Evolutionary conservation across 2,888 invertebrate species (phyloP).

Genomic region (Leptinotarsa rubiginosa): DNA sequence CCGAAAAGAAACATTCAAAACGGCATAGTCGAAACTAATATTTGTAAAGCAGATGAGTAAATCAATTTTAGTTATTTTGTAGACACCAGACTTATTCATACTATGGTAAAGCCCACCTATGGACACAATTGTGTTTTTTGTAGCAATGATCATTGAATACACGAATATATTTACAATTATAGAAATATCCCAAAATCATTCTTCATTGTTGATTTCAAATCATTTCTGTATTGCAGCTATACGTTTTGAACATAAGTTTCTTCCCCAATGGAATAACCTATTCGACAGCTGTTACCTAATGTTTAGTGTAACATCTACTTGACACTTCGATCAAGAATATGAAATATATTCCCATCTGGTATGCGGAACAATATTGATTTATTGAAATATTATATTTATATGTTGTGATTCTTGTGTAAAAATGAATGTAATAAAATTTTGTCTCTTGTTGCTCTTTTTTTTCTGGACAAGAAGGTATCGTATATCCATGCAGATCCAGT

Average conservation of each 20-base stretch:
- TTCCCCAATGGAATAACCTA: neutral
- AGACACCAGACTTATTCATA: neutral
- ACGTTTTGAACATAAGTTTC: neutral
- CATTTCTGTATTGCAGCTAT: neutral
- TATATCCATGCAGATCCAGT: no score
- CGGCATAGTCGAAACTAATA: no score
- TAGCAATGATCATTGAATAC: neutral
- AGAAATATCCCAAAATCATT: no score
- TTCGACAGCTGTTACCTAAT: constrained; percentile 7
- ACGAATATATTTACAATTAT: neutral
- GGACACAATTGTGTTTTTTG: neutral
- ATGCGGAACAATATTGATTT: constrained; percentile 64
- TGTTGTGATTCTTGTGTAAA: constrained; percentile 65
- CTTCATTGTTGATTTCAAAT: no score
- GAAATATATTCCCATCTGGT: constrained; percentile 64
- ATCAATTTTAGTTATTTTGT: no score
- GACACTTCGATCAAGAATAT: neutral
- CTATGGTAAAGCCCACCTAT: neutral
- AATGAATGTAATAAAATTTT: constrained; percentile 49
- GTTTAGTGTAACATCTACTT: constrained; percentile 15
- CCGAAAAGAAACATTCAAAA: no score
- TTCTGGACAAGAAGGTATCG: neutral
- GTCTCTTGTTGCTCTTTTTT: constrained; percentile 22
- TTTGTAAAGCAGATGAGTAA: no score
- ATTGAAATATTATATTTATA: constrained; percentile 62